Conservation (phyloP, 1,140 invertebrate genomes). For the Lysiphlebus fabarum region DNA sequence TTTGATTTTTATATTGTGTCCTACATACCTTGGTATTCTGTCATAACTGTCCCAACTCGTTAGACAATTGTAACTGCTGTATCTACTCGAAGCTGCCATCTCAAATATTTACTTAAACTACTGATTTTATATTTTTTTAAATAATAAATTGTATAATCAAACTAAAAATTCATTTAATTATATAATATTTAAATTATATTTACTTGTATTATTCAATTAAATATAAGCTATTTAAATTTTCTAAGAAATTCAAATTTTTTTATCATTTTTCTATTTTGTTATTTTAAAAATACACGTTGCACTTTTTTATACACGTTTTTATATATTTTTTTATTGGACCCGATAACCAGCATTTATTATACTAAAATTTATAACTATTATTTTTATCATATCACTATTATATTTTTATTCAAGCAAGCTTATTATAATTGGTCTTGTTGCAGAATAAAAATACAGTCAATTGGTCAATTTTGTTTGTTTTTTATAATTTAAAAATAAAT, state of each 20-base stretch:
- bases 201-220: conserved; percentile 24
- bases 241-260: conserved; percentile 12
- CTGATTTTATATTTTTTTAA: conserved; percentile 22
- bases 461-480: too few species aligned
- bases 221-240: conserved; percentile 10
- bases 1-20: too few species aligned
- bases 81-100: conserved; percentile 72
- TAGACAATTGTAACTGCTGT: conserved; percentile 83
- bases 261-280: conserved; percentile 11
- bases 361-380: conserved; percentile 27
- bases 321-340: conserved; percentile 45
- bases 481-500: too few species aligned
- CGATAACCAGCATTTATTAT: conserved; percentile 52
- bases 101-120: conserved; percentile 36
- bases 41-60: conserved; percentile 87
- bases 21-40: conserved; percentile 75
- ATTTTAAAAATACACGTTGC: neutral
- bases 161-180: neutral
- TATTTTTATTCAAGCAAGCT: conserved; percentile 4
- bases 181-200: conserved; percentile 28
- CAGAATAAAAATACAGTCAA: too few species aligned
- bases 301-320: conserved; percentile 7
- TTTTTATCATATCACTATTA: neutral
- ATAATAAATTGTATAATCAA: conserved; percentile 25
- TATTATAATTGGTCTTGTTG: conserved; percentile 1